phyloP scores from a whole-genome alignment of 1,140 invertebrate species.

The Oedothorax gibbosus region DNA sequence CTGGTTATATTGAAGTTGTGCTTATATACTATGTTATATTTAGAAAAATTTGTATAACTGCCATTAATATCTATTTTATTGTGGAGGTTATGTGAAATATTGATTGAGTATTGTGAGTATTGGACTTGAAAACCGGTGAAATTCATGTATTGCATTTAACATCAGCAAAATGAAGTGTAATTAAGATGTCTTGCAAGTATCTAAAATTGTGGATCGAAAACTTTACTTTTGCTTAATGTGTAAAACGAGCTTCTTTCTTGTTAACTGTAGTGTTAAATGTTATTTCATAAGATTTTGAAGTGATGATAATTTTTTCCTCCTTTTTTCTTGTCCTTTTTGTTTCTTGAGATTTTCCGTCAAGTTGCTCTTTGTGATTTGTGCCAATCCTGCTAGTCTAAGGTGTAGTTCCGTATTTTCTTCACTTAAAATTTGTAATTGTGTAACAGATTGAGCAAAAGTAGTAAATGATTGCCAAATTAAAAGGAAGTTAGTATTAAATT shows the following conservation, averaged over 20 bases:
- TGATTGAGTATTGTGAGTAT: too few species aligned
- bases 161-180: too few species aligned
- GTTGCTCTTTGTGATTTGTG: slow-evolving; percentile 37
- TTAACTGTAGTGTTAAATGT: not conserved
- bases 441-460: slow-evolving; percentile 27
- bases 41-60: too few species aligned
- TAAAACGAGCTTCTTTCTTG: not conserved
- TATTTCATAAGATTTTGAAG: not conserved
- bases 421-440: not conserved
- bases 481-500: not conserved
- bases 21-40: too few species aligned
- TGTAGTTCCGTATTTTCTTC: slow-evolving; percentile 41
- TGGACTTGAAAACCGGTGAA: too few species aligned
- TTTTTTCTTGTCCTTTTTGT: slow-evolving; percentile 6
- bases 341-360: slow-evolving; percentile 18
- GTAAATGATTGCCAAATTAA: slow-evolving; percentile 24
- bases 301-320: not conserved
- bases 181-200: too few species aligned
- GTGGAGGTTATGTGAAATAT: too few species aligned
- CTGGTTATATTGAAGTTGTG: too few species aligned
- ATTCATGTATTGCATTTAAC: too few species aligned
- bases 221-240: too few species aligned
- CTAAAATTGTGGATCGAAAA: too few species aligned
- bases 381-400: slow-evolving; percentile 48
- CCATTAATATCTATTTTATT: too few species aligned